These are phyloP conservation scores for Lithobius niger DNA, from an alignment of 1,140 invertebrate genomes.

Conservation along the genomic window DNA sequence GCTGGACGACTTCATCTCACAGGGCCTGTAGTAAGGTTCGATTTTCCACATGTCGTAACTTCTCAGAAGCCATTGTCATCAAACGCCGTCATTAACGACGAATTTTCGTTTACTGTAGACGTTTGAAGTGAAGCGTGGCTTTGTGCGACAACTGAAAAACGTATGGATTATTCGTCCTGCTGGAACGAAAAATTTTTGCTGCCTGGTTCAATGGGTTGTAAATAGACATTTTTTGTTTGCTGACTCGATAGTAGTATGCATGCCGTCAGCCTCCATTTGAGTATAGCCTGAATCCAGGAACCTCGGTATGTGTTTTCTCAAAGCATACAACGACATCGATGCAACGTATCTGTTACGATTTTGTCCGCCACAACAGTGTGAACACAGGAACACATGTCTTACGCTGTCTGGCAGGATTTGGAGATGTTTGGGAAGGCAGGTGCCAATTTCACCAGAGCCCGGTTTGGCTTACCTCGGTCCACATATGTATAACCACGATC, in stretches of 20 bases:
- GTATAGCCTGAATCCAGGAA: not conserved
- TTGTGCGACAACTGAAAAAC: not conserved
- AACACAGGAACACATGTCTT: not conserved
- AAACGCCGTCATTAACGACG: not conserved
- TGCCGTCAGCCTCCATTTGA: not conserved
- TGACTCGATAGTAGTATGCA: not conserved
- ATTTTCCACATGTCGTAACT: not conserved
- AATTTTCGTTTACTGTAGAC: not conserved
- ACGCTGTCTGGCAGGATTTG: not conserved
- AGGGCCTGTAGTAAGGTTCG: not conserved
- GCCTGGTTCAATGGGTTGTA: not conserved
- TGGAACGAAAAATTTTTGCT: not conserved
- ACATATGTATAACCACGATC: too few species aligned
- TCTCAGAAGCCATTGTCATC: not conserved
- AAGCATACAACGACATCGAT: not conserved
- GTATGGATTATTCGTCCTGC: not conserved
- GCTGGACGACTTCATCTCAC: not conserved
- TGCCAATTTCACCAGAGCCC: not conserved
- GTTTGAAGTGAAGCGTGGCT: not conserved
- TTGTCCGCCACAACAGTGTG: not conserved
- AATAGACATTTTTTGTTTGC: not conserved
- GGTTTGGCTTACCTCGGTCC: not conserved
- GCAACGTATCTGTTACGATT: not conserved
- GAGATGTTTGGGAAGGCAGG: not conserved
- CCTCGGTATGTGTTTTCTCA: not conserved